These are phyloP conservation scores for Dolichotis patagonum DNA, from an alignment of 2,113 vertebrate genomes.

Conservation along the genomic window DNA sequence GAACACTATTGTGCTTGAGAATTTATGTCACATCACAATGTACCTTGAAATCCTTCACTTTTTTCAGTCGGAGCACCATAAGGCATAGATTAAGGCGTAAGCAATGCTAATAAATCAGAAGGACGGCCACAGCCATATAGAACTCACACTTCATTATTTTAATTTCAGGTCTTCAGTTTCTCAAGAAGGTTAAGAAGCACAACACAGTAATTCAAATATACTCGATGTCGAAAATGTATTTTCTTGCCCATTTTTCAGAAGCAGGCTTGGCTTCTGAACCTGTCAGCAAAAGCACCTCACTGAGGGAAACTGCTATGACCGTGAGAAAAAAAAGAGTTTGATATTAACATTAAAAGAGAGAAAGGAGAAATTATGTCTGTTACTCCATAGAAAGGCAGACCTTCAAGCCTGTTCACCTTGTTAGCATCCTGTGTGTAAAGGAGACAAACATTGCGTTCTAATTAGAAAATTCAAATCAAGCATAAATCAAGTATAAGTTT, in stretches of 20 bases:
- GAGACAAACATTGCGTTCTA: neutral
- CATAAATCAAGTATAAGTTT: neutral
- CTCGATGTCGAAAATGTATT: neutral
- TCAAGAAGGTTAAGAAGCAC: constrained; percentile 17
- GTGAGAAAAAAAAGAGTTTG: neutral
- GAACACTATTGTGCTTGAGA: neutral
- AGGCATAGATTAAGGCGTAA: neutral
- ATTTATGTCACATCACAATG: neutral
- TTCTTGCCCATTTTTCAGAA: constrained; percentile 37
- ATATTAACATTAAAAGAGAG: constrained; percentile 6
- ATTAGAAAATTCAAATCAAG: neutral
- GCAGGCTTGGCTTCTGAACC: constrained; percentile 26
- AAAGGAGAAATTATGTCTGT: neutral
- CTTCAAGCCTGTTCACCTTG: neutral
- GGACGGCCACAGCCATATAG: neutral
- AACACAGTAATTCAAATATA: neutral
- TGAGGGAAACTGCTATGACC: neutral
- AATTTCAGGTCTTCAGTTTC: constrained; percentile 14
- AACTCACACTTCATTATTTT: neutral
- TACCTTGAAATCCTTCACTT: neutral
- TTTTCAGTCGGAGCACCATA: neutral
- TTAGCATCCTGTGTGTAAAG: neutral
- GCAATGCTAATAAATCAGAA: neutral
- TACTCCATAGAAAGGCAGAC: neutral
- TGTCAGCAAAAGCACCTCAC: neutral